phyloP scores from a whole-genome alignment of 2,797 vertebrate genomes.

The Falco columbarius region DNA sequence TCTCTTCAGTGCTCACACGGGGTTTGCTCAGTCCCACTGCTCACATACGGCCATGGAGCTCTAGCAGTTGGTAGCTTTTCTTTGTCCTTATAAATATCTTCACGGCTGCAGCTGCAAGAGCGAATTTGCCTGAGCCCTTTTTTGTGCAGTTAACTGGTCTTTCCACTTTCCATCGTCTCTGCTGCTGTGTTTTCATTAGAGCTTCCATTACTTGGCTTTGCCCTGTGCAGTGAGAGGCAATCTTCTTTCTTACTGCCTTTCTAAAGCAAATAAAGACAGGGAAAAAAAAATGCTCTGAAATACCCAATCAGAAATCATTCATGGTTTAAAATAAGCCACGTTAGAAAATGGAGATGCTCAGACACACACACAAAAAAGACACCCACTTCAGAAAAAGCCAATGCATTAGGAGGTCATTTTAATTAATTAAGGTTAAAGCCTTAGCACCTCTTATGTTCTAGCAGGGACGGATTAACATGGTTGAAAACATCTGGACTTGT shows the following conservation, averaged over 20 bases:
- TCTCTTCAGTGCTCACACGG: neutral
- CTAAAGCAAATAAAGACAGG: slow-evolving; percentile 32
- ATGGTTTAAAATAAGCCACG: neutral
- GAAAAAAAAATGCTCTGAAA: neutral
- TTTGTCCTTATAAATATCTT: neutral
- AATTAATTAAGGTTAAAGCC: slow-evolving; percentile 32
- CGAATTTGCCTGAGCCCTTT: neutral
- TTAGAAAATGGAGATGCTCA: slow-evolving; percentile 8
- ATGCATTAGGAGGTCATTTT: neutral
- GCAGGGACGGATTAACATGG: neutral
- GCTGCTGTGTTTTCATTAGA: slow-evolving; percentile 51
- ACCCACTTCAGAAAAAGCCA: neutral
- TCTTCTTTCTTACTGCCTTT: slow-evolving; percentile 47
- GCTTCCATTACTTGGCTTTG: neutral
- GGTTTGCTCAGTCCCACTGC: neutral
- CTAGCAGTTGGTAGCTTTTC: neutral
- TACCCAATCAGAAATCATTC: neutral
- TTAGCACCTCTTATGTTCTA: neutral
- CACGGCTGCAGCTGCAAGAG: neutral
- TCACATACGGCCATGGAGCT: neutral
- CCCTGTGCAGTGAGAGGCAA: neutral
- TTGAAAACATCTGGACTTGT: slow-evolving; percentile 32
- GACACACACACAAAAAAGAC: neutral
- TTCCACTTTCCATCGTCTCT: slow-evolving; percentile 1
- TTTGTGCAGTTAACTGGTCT: neutral